Evolutionary conservation across 2,888 invertebrate genomes (phyloP).

Genomic region (Scotopteryx bipunctaria): DNA sequence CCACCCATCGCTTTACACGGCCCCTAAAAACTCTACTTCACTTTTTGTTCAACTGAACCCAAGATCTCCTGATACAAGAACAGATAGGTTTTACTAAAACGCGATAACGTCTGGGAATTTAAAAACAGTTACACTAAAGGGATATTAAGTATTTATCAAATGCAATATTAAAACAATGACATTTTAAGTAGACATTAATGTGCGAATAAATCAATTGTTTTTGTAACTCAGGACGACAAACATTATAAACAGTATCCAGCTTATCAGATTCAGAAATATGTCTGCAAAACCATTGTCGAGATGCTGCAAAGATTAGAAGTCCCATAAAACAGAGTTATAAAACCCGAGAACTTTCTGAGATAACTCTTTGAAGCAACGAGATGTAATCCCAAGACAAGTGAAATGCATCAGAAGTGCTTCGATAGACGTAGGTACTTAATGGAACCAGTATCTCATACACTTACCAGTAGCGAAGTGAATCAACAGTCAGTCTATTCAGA

Average conservation of each 20-base stretch:
- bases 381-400: slow-evolving; percentile 11
- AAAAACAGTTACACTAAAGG: too few species aligned
- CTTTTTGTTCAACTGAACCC: slow-evolving; percentile 31
- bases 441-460: slow-evolving; percentile 35
- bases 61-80: slow-evolving; percentile 26
- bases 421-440: slow-evolving; percentile 7
- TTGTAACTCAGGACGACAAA: neutral
- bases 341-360: slow-evolving; percentile 1
- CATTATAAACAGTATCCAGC: neutral
- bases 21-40: slow-evolving; percentile 42
- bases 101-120: neutral
- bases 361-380: slow-evolving; percentile 2
- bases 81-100: neutral
- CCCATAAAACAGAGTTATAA: slow-evolving; percentile 10
- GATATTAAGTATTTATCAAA: too few species aligned
- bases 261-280: slow-evolving; percentile 16
- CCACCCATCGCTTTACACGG: slow-evolving; percentile 57
- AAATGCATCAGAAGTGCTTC: slow-evolving; percentile 16
- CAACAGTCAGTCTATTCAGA: slow-evolving; percentile 47
- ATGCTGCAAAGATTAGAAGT: slow-evolving; percentile 8
- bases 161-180: too few species aligned
- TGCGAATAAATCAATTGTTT: slow-evolving; percentile 18
- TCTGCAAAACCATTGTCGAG: slow-evolving; percentile 2
- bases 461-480: slow-evolving; percentile 44
- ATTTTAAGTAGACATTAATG: slow-evolving; percentile 7